Conservation (phyloP, 1,140 invertebrate species). For the Hyles vespertilio region DNA sequence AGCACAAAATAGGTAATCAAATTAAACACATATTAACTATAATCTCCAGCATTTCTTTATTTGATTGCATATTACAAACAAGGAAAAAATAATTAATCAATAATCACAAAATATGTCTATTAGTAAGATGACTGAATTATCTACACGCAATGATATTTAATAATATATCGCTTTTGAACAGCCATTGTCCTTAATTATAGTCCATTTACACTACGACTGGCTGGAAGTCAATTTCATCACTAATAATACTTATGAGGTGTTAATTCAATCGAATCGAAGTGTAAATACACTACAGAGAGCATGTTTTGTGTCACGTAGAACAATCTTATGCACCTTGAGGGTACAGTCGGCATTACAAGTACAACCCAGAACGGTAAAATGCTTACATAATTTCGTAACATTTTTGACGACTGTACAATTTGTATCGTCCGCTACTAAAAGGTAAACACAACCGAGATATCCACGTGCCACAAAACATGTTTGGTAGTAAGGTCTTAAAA, state of each 20-base stretch:
- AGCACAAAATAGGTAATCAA: background rate
- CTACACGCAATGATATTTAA: background rate
- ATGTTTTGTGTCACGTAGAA: background rate
- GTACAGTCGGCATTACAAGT: too few relatives aligned
- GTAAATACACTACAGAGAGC: background rate
- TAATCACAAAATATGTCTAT: constrained; percentile 3
- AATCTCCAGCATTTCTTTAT: constrained; percentile 11
- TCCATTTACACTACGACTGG: background rate
- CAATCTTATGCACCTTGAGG: too few relatives aligned
- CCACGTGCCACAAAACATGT: too few relatives aligned
- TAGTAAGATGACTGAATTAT: constrained; percentile 2
- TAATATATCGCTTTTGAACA: background rate
- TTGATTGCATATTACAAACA: constrained; percentile 11
- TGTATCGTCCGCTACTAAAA: too few relatives aligned
- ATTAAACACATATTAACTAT: constrained; percentile 1
- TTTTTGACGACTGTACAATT: too few relatives aligned
- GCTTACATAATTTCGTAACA: too few relatives aligned
- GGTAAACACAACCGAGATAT: too few relatives aligned
- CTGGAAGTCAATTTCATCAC: background rate
- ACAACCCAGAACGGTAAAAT: too few relatives aligned
- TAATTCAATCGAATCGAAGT: background rate
- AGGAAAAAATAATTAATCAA: constrained; percentile 2
- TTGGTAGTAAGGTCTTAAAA: too few relatives aligned
- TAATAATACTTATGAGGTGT: background rate
- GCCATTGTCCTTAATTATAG: background rate